These are phyloP conservation scores for Wiebesia pumilae DNA, from an alignment of 1,140 invertebrate species.

Conservation along the genomic window DNA sequence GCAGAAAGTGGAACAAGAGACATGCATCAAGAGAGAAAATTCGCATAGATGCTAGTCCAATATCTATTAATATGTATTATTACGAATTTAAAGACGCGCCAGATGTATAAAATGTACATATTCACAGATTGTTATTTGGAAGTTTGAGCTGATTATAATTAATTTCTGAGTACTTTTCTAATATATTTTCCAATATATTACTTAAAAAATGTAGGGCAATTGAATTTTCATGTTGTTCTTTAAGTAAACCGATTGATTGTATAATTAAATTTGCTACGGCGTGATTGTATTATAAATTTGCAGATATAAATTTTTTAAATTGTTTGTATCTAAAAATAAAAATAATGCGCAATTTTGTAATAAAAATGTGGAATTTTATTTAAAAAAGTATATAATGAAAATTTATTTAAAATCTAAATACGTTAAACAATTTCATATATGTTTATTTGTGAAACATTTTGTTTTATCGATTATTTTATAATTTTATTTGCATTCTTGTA, in stretches of 20 bases:
- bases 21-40: neutral
- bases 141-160: neutral
- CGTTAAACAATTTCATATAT: neutral
- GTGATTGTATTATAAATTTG: neutral
- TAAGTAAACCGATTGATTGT: neutral
- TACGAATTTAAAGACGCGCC: constrained; percentile 1
- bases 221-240: neutral
- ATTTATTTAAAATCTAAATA: neutral
- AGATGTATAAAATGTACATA: neutral
- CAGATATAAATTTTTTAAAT: neutral
- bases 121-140: neutral
- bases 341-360: too few species aligned
- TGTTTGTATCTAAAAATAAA: neutral
- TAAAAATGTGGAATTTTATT: too few species aligned
- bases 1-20: neutral
- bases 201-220: neutral
- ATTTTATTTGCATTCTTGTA: too few species aligned
- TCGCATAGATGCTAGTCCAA: neutral
- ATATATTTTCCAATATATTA: neutral
- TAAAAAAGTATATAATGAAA: too few species aligned
- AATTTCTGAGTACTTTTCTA: neutral
- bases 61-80: constrained; percentile 19
- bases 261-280: neutral
- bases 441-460: neutral
- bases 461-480: too few species aligned